phyloP scores from a whole-genome alignment of 2,113 vertebrate genomes.

The Lycocorax pyrrhopterus region DNA sequence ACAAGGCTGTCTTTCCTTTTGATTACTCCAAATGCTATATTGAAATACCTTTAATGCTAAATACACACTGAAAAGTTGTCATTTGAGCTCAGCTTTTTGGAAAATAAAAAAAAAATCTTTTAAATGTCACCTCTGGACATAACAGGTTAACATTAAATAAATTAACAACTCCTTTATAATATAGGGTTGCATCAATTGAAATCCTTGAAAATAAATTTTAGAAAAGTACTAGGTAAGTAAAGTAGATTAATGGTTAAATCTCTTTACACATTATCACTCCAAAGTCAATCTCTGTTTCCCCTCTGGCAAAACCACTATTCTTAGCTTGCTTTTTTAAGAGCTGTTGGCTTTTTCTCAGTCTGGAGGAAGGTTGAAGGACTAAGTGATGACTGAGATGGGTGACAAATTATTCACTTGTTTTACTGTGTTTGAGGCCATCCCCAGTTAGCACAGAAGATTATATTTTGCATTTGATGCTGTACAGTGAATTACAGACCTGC shows the following conservation, averaged over 20 bases:
- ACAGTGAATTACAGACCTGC: background rate
- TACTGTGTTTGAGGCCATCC: background rate
- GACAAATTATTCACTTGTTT: background rate
- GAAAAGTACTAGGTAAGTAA: background rate
- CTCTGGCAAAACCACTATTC: background rate
- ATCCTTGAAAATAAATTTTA: background rate
- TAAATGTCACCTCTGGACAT: background rate
- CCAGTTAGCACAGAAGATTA: background rate
- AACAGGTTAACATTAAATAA: background rate
- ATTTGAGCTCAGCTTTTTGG: background rate
- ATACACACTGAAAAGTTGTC: background rate
- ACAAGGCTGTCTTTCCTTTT: constrained; percentile 8
- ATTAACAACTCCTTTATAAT: background rate
- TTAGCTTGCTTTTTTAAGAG: background rate
- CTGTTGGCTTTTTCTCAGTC: background rate
- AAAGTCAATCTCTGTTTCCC: background rate
- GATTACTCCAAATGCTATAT: background rate
- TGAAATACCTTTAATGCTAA: constrained; percentile 24
- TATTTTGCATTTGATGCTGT: background rate
- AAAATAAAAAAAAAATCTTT: background rate
- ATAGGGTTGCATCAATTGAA: background rate
- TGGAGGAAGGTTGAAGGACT: background rate
- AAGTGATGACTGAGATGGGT: background rate
- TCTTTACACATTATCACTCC: background rate
- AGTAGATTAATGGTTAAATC: background rate